A percentile compares a stretch with the other conserved stretches of the same genome.
These are phyloP conservation scores for Laspeyria flexula DNA, from an alignment of 2,888 invertebrate genomes.

Conservation along the genomic window DNA sequence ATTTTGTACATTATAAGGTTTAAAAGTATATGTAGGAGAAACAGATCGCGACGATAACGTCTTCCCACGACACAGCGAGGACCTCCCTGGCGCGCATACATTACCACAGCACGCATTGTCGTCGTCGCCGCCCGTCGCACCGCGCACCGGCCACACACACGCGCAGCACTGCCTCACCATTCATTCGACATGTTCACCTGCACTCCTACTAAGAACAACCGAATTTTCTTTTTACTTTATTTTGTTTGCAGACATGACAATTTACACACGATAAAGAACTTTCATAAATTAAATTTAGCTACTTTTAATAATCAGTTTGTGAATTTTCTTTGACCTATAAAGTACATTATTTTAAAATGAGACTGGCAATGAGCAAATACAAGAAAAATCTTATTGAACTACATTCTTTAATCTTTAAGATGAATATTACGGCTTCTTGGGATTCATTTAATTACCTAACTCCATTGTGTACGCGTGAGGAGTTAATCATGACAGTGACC, in stretches of 20 bases:
- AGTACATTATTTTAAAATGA: background rate
- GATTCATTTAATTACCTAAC: background rate
- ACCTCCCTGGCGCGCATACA: conserved; percentile 83
- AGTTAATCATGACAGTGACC: conserved; percentile 30
- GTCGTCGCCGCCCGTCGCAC: conserved; percentile 47
- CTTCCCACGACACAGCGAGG: conserved; percentile 73
- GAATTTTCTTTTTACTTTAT: conserved; percentile 23
- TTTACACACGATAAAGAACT: conserved; percentile 9
- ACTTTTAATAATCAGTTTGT: background rate
- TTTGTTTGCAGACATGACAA: conserved; percentile 7
- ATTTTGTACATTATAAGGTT: conserved; percentile 21
- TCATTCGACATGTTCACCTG: conserved; percentile 39
- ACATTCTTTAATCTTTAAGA: background rate
- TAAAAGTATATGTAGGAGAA: conserved; percentile 41
- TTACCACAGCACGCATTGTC: conserved; percentile 73
- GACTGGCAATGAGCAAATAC: too few species aligned
- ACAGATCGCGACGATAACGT: conserved; percentile 59
- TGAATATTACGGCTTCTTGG: background rate
- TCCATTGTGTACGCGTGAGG: conserved; percentile 2
- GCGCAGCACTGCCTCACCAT: conserved; percentile 26
- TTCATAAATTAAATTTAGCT: background rate
- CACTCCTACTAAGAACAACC: conserved; percentile 40
- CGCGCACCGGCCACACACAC: conserved; percentile 48
- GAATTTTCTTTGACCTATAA: background rate
- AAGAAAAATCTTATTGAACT: background rate